A percentile compares a stretch with the other conserved stretches of the same genome.
Evolutionary conservation across 1,140 invertebrate genomes (phyloP).

Genomic region (Rhopalosiphum padi): DNA sequence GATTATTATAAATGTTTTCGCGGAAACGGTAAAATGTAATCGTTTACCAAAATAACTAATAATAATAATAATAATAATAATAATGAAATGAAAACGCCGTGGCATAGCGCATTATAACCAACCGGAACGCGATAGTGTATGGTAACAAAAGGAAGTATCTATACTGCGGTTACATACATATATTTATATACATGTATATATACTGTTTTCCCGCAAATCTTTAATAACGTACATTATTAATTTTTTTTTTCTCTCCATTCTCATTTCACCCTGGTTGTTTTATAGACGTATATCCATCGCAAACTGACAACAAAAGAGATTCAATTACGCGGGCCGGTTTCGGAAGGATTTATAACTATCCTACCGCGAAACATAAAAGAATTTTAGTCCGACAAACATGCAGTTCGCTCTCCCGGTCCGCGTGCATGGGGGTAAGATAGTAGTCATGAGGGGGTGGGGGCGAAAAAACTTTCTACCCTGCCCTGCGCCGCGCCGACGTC

Average conservation of each 20-base stretch:
- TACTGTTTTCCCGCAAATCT: conserved; percentile 14
- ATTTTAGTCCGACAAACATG: conserved; percentile 40
- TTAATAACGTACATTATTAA: conserved; percentile 49
- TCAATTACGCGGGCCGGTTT: conserved; percentile 42
- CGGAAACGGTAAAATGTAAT: neutral
- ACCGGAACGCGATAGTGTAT: neutral
- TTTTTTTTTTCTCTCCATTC: conserved; percentile 23
- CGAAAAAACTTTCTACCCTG: neutral
- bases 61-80: neutral
- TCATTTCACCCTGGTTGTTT: neutral
- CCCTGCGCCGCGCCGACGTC: neutral
- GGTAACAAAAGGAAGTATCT: conserved; percentile 27
- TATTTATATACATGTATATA: neutral
- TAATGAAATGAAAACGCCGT: neutral
- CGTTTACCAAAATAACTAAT: neutral
- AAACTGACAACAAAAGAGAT: conserved; percentile 48
- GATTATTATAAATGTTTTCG: neutral
- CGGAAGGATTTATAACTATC: conserved; percentile 47
- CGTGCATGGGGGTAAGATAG: neutral
- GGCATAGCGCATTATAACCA: neutral
- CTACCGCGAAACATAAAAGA: conserved; percentile 43
- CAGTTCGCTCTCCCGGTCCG: neutral
- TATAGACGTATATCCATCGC: conserved; percentile 49
- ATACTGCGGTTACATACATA: neutral
- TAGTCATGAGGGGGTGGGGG: neutral